Conservation (phyloP, 2,797 vertebrate species). For the Cygnus olor region DNA sequence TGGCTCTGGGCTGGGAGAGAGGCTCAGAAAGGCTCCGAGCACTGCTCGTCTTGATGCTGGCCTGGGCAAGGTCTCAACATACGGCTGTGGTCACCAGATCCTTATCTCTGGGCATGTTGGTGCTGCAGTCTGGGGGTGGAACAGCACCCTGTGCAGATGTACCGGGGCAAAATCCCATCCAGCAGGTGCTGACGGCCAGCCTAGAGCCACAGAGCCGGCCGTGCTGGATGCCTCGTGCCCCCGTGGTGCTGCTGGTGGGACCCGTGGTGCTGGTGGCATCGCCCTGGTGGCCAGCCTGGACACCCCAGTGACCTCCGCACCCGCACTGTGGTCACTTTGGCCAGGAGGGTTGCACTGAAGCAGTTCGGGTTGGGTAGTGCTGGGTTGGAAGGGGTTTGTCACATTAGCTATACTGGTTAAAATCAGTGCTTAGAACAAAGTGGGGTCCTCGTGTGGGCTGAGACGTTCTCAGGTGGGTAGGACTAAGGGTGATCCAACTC, state of each 20-base stretch:
- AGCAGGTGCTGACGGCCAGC: background rate
- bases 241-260: too few relatives aligned
- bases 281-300: fast-evolving
- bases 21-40: background rate
- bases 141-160: background rate
- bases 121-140: fast-evolving
- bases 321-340: background rate
- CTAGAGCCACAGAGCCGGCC: background rate
- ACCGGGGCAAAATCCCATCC: background rate
- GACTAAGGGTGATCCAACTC: background rate
- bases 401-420: background rate
- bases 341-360: background rate
- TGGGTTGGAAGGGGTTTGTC: background rate
- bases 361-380: background rate
- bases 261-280: background rate
- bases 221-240: background rate
- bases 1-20: constrained; percentile 1
- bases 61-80: background rate
- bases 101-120: constrained; percentile 49
- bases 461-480: background rate
- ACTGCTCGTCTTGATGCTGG: background rate
- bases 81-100: constrained; percentile 35
- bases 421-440: background rate
- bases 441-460: background rate
- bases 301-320: background rate